Percentiles rank a stretch among this genome's conserved stretches.
phyloP scores from a whole-genome alignment of 2,888 invertebrate genomes.

The Drosophila mettleri region DNA sequence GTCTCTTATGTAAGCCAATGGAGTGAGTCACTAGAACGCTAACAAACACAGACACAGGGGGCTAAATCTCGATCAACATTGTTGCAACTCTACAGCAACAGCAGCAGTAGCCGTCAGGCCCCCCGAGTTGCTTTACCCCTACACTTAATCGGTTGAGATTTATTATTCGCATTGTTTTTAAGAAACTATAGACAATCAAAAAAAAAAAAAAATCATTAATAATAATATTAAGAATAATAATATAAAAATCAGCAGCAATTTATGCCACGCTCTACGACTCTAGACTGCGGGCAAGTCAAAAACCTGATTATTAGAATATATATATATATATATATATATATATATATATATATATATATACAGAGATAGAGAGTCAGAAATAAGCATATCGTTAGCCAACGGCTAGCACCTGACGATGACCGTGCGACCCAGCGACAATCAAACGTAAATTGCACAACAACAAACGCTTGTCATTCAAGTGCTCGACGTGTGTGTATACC shows the following conservation, averaged over 20 bases:
- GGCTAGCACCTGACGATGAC: constrained; percentile 57
- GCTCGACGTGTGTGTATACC: neutral
- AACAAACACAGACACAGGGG: constrained; percentile 5
- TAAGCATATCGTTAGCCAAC: constrained; percentile 45
- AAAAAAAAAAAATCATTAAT: constrained; percentile 5
- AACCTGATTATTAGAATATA: constrained; percentile 69
- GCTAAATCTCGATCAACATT: constrained; percentile 28
- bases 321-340: constrained; percentile 20
- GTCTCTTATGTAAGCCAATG: constrained; percentile 6
- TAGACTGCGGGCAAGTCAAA: constrained; percentile 48
- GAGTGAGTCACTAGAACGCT: neutral
- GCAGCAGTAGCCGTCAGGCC: neutral
- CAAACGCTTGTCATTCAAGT: constrained; percentile 10
- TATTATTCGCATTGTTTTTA: constrained; percentile 48
- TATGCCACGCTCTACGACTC: constrained; percentile 45
- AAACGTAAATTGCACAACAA: constrained; percentile 61
- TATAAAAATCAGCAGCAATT: constrained; percentile 41
- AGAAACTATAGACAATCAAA: constrained; percentile 17
- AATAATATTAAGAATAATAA: constrained; percentile 2
- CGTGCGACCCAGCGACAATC: constrained; percentile 50
- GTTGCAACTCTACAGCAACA: constrained; percentile 21
- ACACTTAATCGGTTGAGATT: constrained; percentile 31
- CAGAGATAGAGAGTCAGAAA: constrained; percentile 10
- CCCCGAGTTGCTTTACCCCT: neutral
- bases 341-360: constrained; percentile 1